A percentile compares a stretch with the other conserved stretches of the same genome.
Conservation (phyloP, 2,113 vertebrate species). For the Mustelus asterias region DNA sequence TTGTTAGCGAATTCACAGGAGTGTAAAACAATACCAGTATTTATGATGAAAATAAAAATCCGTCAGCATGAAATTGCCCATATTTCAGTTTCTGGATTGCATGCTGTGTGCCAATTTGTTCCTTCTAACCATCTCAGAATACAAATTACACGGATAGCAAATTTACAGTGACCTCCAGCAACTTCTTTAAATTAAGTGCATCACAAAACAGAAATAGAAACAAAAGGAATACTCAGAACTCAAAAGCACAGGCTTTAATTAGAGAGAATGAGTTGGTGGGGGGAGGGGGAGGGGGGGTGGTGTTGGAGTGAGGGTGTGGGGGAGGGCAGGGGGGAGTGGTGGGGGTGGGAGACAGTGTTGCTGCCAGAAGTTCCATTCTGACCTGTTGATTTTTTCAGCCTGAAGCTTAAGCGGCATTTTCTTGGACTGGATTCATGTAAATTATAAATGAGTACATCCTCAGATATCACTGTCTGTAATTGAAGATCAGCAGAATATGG, state of each 20-base stretch:
- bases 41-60: background rate
- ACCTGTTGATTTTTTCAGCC: background rate
- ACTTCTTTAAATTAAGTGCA: background rate
- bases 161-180: conserved; percentile 8
- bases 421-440: background rate
- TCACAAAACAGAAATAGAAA: background rate
- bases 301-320: too few species aligned
- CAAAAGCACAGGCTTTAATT: background rate
- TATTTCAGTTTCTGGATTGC: conserved; percentile 1
- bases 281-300: too few species aligned
- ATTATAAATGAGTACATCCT: background rate
- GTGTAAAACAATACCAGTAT: background rate
- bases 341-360: too few species aligned
- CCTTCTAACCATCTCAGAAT: background rate
- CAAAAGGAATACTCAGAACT: background rate
- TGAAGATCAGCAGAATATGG: background rate
- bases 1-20: background rate
- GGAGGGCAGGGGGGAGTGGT: too few species aligned
- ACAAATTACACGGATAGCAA: background rate
- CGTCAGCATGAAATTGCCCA: background rate
- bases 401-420: background rate
- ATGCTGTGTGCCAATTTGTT: background rate
- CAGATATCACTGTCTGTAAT: background rate
- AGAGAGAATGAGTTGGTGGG: background rate
- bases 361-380: background rate